These are phyloP conservation scores for Probosciger aterrimus DNA, from an alignment of 2,113 vertebrate species.

Conservation along the genomic window DNA sequence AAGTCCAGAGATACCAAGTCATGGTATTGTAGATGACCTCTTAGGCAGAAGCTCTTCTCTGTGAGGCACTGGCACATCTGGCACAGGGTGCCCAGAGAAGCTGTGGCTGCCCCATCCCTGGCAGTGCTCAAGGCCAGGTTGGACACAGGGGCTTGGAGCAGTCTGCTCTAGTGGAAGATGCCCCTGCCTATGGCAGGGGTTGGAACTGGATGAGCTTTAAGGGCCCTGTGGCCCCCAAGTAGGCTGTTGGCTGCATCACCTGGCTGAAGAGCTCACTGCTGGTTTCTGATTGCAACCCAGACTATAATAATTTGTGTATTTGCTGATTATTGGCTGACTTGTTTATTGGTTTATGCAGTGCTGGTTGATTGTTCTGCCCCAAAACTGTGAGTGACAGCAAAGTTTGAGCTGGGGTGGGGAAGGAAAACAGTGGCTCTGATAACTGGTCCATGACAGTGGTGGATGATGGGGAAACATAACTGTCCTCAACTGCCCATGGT, in stretches of 20 bases:
- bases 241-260: not conserved
- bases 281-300: not conserved
- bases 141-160: too few species aligned
- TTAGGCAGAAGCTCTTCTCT: not conserved
- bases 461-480: not conserved
- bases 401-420: not conserved
- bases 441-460: not conserved
- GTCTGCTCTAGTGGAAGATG: too few species aligned
- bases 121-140: too few species aligned
- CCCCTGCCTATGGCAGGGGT: too few species aligned
- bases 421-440: not conserved
- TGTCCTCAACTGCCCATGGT: rapidly evolving
- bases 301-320: not conserved
- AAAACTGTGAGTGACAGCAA: not conserved
- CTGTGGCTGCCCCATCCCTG: not conserved
- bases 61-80: not conserved
- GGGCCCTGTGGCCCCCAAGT: not conserved
- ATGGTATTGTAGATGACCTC: not conserved
- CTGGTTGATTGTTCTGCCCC: not conserved
- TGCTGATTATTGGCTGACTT: not conserved
- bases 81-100: not conserved
- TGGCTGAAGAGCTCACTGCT: not conserved
- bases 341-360: not conserved
- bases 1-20: not conserved
- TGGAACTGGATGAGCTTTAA: too few species aligned